These are phyloP conservation scores for Acrobasis suavella DNA, from an alignment of 2,888 invertebrate species.

Conservation along the genomic window DNA sequence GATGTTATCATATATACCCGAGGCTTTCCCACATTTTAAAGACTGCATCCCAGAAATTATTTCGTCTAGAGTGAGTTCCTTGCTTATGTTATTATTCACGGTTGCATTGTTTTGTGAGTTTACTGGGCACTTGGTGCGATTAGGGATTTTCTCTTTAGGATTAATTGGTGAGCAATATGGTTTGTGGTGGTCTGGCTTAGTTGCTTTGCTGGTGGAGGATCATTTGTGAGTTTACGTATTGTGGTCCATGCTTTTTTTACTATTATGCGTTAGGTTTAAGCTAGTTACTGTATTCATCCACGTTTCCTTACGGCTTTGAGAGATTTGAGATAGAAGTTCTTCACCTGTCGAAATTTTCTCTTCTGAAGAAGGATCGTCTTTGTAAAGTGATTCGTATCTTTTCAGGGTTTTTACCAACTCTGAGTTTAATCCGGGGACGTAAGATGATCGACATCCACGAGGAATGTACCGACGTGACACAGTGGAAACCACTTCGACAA, in stretches of 20 bases:
- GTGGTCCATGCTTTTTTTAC: background rate
- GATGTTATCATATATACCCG: slow-evolving; percentile 17
- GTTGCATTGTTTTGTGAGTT: background rate
- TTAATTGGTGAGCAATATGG: slow-evolving; percentile 15
- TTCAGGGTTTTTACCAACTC: no score
- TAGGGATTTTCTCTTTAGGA: slow-evolving; percentile 5
- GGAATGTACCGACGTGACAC: no score
- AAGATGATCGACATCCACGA: no score
- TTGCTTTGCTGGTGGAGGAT: background rate
- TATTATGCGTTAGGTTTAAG: background rate
- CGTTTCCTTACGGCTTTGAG: background rate
- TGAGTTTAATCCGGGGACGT: no score
- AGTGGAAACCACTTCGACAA: no score
- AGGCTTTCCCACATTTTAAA: slow-evolving; percentile 15
- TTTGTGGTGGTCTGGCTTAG: slow-evolving; percentile 4
- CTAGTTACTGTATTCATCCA: background rate
- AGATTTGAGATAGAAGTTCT: background rate
- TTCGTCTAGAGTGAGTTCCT: slow-evolving; percentile 7
- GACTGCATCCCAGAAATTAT: background rate
- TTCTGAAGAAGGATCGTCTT: background rate
- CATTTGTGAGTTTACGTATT: background rate
- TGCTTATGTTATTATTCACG: slow-evolving; percentile 1
- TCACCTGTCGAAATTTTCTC: background rate
- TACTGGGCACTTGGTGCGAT: background rate
- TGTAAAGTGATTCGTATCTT: background rate